A percentile compares a stretch with the other conserved stretches of the same genome.
phyloP scores from a whole-genome alignment of 2,797 vertebrate species.

The Eurystomus glaucurus region DNA sequence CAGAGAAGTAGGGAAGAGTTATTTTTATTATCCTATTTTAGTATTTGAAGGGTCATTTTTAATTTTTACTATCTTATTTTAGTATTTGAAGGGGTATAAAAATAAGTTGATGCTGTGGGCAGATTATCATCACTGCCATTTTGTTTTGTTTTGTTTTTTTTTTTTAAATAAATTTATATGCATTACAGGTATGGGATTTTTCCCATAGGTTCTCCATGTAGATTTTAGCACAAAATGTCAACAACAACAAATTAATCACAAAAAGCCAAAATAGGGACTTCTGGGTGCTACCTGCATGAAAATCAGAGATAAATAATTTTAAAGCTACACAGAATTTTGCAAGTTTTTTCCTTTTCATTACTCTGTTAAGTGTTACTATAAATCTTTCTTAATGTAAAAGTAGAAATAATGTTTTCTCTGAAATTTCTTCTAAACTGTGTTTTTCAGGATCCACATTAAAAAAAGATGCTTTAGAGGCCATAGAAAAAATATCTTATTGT shows the following conservation, averaged over 20 bases:
- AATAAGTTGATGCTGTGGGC: neutral
- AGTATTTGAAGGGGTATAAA: constrained; percentile 19
- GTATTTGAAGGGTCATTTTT: constrained; percentile 19
- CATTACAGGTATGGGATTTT: neutral
- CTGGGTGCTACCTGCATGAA: neutral
- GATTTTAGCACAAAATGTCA: neutral
- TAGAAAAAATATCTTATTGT: neutral
- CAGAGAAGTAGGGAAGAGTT: neutral
- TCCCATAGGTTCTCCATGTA: neutral
- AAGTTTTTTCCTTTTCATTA: neutral
- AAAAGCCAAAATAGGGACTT: neutral
- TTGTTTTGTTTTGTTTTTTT: neutral
- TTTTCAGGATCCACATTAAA: neutral
- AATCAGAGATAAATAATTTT: neutral
- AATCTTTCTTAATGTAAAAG: neutral
- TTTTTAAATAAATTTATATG: neutral
- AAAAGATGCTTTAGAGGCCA: neutral
- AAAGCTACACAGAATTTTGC: neutral
- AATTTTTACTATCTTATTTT: constrained; percentile 44
- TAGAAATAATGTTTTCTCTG: neutral
- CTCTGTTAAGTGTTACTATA: neutral
- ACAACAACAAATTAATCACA: too few relatives aligned
- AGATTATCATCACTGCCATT: neutral
- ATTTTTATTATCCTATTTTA: constrained; percentile 25
- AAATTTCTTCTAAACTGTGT: neutral